Base-by-base conservation (phyloP, 2,113 vertebrate genomes). In the Caranx ignobilis region DNA sequence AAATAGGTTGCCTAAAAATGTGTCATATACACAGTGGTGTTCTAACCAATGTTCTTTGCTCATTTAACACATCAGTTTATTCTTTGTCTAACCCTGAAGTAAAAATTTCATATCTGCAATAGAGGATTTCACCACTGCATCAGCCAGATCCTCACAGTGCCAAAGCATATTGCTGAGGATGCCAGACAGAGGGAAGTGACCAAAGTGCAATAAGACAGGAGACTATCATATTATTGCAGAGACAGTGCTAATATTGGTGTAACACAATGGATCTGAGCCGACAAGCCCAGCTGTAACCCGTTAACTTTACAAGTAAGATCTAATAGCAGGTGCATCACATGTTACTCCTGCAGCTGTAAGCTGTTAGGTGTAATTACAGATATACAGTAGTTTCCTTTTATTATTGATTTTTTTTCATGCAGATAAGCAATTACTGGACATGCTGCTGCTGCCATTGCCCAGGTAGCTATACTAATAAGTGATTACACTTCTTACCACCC, bases 211-310 rank as follows among this genome's bases (percentile, higher is more conserved):
- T 68, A 80, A 19, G n/a, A 68, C 54, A 31, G 43, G 57, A 7
- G 62, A 21, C 21, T 26, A 71, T 74, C 37, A 60, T 35, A 71
- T 86, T 75, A 75, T 78, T 76, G 66, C 48, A 83, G 70, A 78
- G 76, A 83, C 52, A 63, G 57, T 72, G 57, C 74, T 67, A 56
- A 72, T 59, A 52, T 41, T 63, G 54, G n/a, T 39, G 50, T 5
- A 65, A 13, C 52, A 34, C 4, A 4, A 34, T 57, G n/a, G 74
- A 69, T 63, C 43, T 57, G 52, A 72, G 48, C 66, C 78, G 66
- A 68, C 45, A 54, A 68, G 43, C 16, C 47, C 50, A 67, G 62
- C 31, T 60, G 16, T 55, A 80, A 69, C 60, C 57, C 34, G 35
- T 37, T 47, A 65, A 37, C 5, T 67, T 69, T 13, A 39, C n/a